Evolutionary conservation across 2,888 invertebrate genomes (phyloP), one percentile per base, ranked within the genome.

Genomic region (Amphimallon solstitiale): DNA sequence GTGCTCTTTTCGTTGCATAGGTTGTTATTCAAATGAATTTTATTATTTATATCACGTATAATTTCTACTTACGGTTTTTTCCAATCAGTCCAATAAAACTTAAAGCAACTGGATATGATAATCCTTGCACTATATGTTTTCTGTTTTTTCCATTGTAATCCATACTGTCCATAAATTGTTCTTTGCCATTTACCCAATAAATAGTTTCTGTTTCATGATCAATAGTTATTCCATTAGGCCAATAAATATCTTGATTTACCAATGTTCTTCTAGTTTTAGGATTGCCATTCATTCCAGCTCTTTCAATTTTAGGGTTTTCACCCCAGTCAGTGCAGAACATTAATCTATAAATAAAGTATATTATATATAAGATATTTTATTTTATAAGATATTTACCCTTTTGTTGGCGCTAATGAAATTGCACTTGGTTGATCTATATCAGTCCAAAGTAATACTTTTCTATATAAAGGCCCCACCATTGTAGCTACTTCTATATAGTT

Each of bases 241-340:
- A 97, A 76, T 91, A 92, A 71, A 97, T 94, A 71, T 93, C 88
- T 7, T 93, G 90, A 65, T 90, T 90, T 0, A 96, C 92, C 67
- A 95, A 89, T 1, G 92, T 87, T 83, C 87, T 88, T 6, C 95
- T 84, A 1, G 91, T 89, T n/a, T 84, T 75, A 0, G 90, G 89
- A 81, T 94, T 91, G 1, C 96, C 96, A 78, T 95, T 90, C 95
- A 97, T 95, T 19, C 92, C 91, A 7, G 94, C 93, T 68, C 92
- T 85, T 80, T 96, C 96, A 71, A 97, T 95, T 84, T 95, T 95
- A 0, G 95, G 93, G 69, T 90, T 87, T 82, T 95, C 95, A 29
- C 95, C 96, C 95, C 96, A 96, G 79, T 95, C 95, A 2, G 94
- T 93, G 95, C 95, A 96, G 79, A 96, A 95, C 85, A 96, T 87